Evolutionary conservation across 2,797 vertebrate species (phyloP).

Genomic region (Philypnodon macrostomus): DNA sequence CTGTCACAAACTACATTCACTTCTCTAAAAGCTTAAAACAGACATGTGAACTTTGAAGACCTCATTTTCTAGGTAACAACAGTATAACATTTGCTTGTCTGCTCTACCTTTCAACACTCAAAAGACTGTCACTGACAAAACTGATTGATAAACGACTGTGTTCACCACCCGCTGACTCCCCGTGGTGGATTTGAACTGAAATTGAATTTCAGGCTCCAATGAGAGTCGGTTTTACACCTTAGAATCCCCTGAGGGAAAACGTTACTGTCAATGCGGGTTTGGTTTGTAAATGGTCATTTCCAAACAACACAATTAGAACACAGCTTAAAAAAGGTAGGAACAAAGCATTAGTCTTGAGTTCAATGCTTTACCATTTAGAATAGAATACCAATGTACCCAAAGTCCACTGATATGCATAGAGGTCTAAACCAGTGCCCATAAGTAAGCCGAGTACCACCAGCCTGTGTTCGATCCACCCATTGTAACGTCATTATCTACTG

Average conservation of each 20-base stretch:
- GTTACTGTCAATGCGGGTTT: constrained; percentile 56
- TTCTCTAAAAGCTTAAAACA: constrained; percentile 4
- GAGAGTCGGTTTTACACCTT: constrained; percentile 61
- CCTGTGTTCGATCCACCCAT: too few species aligned
- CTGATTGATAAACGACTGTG: constrained; percentile 67
- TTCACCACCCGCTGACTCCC: constrained; percentile 58
- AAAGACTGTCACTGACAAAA: constrained; percentile 58
- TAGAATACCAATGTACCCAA: too few species aligned
- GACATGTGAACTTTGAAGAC: constrained; percentile 16
- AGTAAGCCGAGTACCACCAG: too few species aligned
- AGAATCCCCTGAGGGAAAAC: constrained; percentile 55
- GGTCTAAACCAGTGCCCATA: too few species aligned
- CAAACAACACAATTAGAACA: too few species aligned
- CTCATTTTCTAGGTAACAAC: constrained; percentile 18
- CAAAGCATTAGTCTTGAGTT: too few species aligned
- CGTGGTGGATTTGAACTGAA: constrained; percentile 62
- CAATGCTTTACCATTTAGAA: too few species aligned
- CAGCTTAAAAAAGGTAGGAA: too few species aligned
- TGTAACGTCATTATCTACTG: too few species aligned
- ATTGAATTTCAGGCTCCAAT: constrained; percentile 70
- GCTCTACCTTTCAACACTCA: constrained; percentile 30
- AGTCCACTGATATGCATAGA: too few species aligned
- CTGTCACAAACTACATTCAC: constrained; percentile 11
- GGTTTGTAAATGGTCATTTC: not conserved
- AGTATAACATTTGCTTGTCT: constrained; percentile 35